Evolutionary conservation across 1,140 invertebrate genomes (phyloP), one percentile per base, ranked within the genome.

Genomic region (Rhagoletis zephyria): DNA sequence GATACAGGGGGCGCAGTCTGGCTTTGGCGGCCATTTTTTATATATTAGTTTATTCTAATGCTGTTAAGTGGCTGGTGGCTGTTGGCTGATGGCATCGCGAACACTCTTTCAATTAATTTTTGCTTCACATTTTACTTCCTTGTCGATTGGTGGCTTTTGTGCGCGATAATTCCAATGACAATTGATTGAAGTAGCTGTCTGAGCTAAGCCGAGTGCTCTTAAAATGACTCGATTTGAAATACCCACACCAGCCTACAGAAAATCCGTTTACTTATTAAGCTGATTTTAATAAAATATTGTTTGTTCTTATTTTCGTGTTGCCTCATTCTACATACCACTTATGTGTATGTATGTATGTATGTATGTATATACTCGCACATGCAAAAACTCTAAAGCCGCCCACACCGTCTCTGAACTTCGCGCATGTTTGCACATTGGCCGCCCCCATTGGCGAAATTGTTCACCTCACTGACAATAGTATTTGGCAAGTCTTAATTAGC

Each of bases 401-500:
- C 48, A 81, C 74, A 48, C 19, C 3, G n/a, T 45, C 51, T 48
- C 42, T 42, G 45, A 77, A 45, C 45, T 30, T 4, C 9, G 9
- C 63, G 42, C 40, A 5, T 77, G 70, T 77, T 56, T 45, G 48
- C 74, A 81, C 74, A 81, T 81, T 30, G 9, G 51, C 16, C 48
- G 74, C 45, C 48, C 19, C 6, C 48, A n/a, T 81, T 81, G 51
- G 48, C 74, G 19, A 56, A 81, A 56, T 81, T 30, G 74, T 81
- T 48, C 74, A 81, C 7, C 48, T 81, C n/a, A 81, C n/a, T 56
- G 74, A 30, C 1, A 10, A 81, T 48, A 81, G 30, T 30, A 30
- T 30, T 81, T 81, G 74, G 74, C 74, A 12, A 81, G 42, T 56
- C 74, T 81, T 56, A 81, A 81, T 56, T 81, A 81, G 74, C 16